Evolutionary conservation across 2,113 vertebrate species (phyloP), one percentile per base, ranked within the genome.

Genomic region (Rhinoderma darwinii): DNA sequence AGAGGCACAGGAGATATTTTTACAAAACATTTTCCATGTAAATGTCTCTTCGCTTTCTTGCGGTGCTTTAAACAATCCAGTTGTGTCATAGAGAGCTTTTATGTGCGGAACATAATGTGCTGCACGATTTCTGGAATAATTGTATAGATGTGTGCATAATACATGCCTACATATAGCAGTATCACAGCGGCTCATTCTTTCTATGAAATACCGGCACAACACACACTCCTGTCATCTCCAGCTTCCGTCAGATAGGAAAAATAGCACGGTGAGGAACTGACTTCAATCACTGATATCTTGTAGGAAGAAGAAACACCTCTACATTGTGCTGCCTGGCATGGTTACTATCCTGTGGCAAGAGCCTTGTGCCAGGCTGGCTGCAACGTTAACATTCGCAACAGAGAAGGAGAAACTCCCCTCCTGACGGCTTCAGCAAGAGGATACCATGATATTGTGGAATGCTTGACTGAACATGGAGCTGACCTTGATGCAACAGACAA

Each of bases 311-410:
- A 99, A 93, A 97, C 96, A 0, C 96, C 98, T 2, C 91, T 99
- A 74, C 98, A 99, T 80, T 99, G 97, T 47, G 98, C 98, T 1
- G 96, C 98, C 63, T 99, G 98, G 98, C 98, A 99, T 0, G 98
- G 98, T 50, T 99, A 99, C 88, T 96, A 96, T 0, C 87, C 96
- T 0, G 98, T 99, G 68, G 96, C 98, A 72, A 94, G 93, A 89
- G 95, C 92, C 0, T 94, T 99, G 5, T 99, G 98, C 89, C 93
- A 96, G 91, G 95, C 95, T 0, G 94, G 95, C 59, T 98, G 97
- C 89, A 91, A 94, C 0, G 97, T 96, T 68, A 96, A 99, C 5
- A 78, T 97, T 37, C 96, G 93, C 91, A 99, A 99, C 90, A 95
- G 96, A 0, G 98, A 99, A 89, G 97, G 97, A 0, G 98, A 99